Percentiles rank a stretch among this genome's conserved stretches.
These are phyloP conservation scores for Probaryconus sp. DNA, from an alignment of 1,140 invertebrate species.

Conservation along the genomic window DNA sequence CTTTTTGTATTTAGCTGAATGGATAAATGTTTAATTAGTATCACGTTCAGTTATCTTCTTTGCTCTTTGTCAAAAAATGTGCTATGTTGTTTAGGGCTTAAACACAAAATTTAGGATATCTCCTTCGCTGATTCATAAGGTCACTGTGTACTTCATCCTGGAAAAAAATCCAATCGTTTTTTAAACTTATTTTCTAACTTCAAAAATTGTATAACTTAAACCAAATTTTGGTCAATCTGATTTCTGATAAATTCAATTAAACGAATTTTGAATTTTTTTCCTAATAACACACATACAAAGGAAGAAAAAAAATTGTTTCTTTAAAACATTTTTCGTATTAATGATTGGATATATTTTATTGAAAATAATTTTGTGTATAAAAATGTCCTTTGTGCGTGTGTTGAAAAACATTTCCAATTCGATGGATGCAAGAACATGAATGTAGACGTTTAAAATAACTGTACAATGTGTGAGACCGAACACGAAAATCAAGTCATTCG, in stretches of 20 bases:
- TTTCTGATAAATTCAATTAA: no score
- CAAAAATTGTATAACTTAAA: no score
- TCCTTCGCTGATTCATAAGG: slow-evolving; percentile 27
- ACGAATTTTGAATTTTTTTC: slow-evolving; percentile 49
- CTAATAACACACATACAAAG: slow-evolving; percentile 35
- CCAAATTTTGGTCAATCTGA: slow-evolving; percentile 1
- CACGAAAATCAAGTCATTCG: slow-evolving; percentile 34
- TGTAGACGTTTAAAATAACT: slow-evolving; percentile 46
- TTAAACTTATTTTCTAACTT: not conserved
- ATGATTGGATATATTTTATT: no score
- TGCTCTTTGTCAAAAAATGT: slow-evolving; percentile 56
- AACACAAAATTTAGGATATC: not conserved
- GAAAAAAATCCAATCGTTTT: slow-evolving; percentile 50
- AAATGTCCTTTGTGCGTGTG: slow-evolving; percentile 32
- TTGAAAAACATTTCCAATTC: slow-evolving; percentile 41
- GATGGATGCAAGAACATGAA: slow-evolving; percentile 38
- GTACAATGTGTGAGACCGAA: slow-evolving; percentile 29
- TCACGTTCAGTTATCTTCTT: slow-evolving; percentile 36
- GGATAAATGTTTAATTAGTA: slow-evolving; percentile 31
- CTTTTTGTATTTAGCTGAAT: slow-evolving; percentile 41
- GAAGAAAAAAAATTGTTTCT: slow-evolving; percentile 29
- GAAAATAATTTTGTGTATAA: not conserved
- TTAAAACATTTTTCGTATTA: no score
- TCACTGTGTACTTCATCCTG: slow-evolving; percentile 28
- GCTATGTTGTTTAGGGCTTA: slow-evolving; percentile 18